Evolutionary conservation across 2,797 vertebrate species (phyloP).

Genomic region (Hippocampus kuda): DNA sequence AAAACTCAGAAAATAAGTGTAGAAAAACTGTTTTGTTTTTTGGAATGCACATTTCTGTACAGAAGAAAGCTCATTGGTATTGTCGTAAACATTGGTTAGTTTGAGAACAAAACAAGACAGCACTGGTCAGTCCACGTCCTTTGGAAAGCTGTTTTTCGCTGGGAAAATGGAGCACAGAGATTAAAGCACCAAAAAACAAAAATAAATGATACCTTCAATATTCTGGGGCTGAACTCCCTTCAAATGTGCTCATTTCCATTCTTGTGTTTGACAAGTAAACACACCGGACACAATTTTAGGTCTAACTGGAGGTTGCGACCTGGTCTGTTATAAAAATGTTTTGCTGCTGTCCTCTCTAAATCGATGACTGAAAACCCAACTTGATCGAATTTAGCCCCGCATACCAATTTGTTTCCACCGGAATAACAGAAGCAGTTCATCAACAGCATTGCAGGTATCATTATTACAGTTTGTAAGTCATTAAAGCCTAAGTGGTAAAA

Average conservation of each 20-base stretch:
- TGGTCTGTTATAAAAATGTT: slow-evolving; percentile 37
- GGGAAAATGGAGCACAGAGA: slow-evolving; percentile 48
- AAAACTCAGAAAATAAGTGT: slow-evolving; percentile 46
- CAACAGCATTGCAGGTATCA: slow-evolving; percentile 68
- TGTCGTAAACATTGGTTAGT: slow-evolving; percentile 79
- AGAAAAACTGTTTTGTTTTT: slow-evolving; percentile 67
- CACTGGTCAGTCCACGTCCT: slow-evolving; percentile 61
- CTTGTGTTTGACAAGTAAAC: slow-evolving; percentile 42
- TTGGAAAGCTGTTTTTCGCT: slow-evolving; percentile 64
- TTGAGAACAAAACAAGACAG: slow-evolving; percentile 64
- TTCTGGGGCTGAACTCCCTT: slow-evolving; percentile 59
- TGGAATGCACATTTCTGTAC: slow-evolving; percentile 81
- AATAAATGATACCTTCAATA: slow-evolving; percentile 35
- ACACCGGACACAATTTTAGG: slow-evolving; percentile 32
- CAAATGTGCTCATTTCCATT: slow-evolving; percentile 44
- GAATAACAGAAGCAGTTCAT: slow-evolving; percentile 63
- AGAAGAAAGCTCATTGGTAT: slow-evolving; percentile 81
- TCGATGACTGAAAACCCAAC: slow-evolving; percentile 50
- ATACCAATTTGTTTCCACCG: slow-evolving; percentile 56
- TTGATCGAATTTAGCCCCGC: slow-evolving; percentile 62
- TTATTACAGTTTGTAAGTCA: slow-evolving; percentile 75
- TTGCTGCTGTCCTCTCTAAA: slow-evolving; percentile 68
- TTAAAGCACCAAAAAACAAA: slow-evolving; percentile 45
- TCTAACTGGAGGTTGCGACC: slow-evolving; percentile 40
- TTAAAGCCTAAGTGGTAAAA: slow-evolving; percentile 80